phyloP scores from a whole-genome alignment of 1,140 invertebrate species.

The Drosophila jambulina region DNA sequence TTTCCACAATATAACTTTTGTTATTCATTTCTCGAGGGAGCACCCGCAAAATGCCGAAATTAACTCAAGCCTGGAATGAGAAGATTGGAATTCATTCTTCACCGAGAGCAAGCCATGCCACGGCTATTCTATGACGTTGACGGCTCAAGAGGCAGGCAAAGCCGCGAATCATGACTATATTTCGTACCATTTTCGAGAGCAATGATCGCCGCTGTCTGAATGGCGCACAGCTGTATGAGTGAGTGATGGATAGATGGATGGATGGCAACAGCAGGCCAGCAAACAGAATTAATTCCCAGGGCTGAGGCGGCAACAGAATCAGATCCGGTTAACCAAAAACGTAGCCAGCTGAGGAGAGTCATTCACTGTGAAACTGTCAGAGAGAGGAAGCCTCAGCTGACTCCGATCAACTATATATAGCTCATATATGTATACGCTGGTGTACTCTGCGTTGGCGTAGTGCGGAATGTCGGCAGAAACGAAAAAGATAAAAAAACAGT shows the following conservation, averaged over 20 bases:
- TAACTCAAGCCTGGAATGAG: conserved; percentile 15
- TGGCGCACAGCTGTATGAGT: conserved; percentile 23
- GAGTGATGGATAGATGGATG: conserved; percentile 62
- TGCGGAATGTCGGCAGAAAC: conserved; percentile 54
- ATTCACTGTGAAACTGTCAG: conserved; percentile 9
- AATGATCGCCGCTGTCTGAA: conserved; percentile 48
- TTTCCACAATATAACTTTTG: conserved; percentile 24
- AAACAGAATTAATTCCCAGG: conserved; percentile 43
- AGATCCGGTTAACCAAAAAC: conserved; percentile 79
- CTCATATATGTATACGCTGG: conserved; percentile 20
- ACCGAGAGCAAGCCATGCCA: conserved; percentile 28
- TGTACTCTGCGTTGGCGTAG: conserved; percentile 63
- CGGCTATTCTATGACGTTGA: conserved; percentile 50
- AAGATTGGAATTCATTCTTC: conserved; percentile 17
- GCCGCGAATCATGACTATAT: conserved; percentile 57
- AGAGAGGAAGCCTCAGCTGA: conserved; percentile 65
- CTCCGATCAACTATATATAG: conserved; percentile 33
- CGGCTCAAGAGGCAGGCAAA: conserved; percentile 38
- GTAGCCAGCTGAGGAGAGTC: conserved; percentile 32
- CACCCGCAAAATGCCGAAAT: conserved; percentile 51
- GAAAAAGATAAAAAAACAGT: conserved; percentile 16
- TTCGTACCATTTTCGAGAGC: conserved; percentile 76
- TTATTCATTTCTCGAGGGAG: conserved; percentile 16
- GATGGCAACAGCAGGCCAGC: conserved; percentile 51
- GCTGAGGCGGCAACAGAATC: conserved; percentile 64